phyloP scores from a whole-genome alignment of 64 coral and sea anemone species.

The Montipora capricornis region DNA sequence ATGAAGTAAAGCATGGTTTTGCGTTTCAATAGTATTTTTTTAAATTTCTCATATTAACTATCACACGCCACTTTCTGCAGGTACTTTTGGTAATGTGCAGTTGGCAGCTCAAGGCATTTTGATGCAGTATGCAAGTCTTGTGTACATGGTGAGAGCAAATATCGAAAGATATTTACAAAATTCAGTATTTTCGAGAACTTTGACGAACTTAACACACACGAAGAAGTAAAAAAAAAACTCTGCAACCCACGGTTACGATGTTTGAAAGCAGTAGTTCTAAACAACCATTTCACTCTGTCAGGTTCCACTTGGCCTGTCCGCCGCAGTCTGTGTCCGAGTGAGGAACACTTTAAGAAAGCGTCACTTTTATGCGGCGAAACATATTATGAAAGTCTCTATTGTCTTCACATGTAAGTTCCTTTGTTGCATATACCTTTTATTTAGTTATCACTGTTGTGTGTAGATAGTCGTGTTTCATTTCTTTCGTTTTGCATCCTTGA shows the following conservation, averaged over 20 bases:
- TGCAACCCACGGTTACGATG: too few species aligned
- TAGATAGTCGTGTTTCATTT: too few species aligned
- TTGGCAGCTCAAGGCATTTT: constrained; percentile 76
- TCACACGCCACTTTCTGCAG: constrained; percentile 15
- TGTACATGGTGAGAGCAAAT: constrained; percentile 72
- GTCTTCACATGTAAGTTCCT: constrained; percentile 35
- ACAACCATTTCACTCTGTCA: not conserved
- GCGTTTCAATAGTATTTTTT: too few species aligned
- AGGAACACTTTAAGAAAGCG: constrained; percentile 56
- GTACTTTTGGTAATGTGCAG: constrained; percentile 25
- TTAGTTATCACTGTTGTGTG: too few species aligned
- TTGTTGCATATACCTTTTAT: not conserved
- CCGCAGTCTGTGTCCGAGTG: constrained; percentile 60
- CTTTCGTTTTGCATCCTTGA: too few species aligned
- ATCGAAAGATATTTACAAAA: not conserved
- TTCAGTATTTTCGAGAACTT: too few species aligned
- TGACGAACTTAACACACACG: too few species aligned
- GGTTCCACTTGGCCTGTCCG: constrained; percentile 65
- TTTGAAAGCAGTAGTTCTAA: too few species aligned
- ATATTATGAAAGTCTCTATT: constrained; percentile 61
- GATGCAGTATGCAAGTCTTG: constrained; percentile 32
- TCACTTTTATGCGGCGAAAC: constrained; percentile 42
- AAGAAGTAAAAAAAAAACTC: too few species aligned
- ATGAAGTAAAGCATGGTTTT: too few species aligned
- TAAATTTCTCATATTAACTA: not conserved